These are phyloP conservation scores for Epinotia brunnichana DNA, from an alignment of 2,888 invertebrate species.

Conservation along the genomic window DNA sequence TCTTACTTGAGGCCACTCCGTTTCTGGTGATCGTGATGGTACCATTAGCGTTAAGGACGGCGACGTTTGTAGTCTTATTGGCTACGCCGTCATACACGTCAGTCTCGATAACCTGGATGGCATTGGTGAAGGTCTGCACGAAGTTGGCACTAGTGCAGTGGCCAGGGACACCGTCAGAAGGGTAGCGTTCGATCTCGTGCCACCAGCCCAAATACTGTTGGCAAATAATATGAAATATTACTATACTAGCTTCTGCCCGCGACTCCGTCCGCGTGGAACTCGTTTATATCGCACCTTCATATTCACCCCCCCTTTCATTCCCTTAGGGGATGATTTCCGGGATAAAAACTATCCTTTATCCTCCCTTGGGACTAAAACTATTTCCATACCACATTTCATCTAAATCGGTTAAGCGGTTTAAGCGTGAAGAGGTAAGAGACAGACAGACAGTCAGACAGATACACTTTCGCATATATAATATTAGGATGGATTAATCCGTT, in stretches of 20 bases:
- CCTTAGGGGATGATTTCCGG: too few species aligned
- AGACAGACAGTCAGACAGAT: too few species aligned
- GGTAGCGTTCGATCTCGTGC: slow-evolving; percentile 74
- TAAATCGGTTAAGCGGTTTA: too few species aligned
- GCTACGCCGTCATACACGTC: slow-evolving; percentile 53
- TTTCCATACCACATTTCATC: too few species aligned
- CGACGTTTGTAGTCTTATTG: slow-evolving; percentile 9
- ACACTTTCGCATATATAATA: too few species aligned
- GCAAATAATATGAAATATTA: background rate
- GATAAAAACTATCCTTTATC: too few species aligned
- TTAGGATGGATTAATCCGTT: background rate
- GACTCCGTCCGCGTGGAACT: too few species aligned
- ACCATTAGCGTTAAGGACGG: background rate
- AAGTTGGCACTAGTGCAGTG: slow-evolving; percentile 66
- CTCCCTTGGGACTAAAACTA: too few species aligned
- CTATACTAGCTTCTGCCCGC: too few species aligned
- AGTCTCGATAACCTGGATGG: slow-evolving; percentile 59
- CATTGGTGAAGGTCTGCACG: slow-evolving; percentile 47
- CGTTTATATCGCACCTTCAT: too few species aligned
- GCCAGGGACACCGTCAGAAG: slow-evolving; percentile 55
- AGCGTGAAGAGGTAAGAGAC: too few species aligned
- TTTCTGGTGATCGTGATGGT: slow-evolving; percentile 15
- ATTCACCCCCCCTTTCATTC: too few species aligned
- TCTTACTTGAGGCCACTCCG: slow-evolving; percentile 23
- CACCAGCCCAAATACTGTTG: slow-evolving; percentile 71